phyloP scores from a whole-genome alignment of 2,113 vertebrate species.

The Monopterus albus region DNA sequence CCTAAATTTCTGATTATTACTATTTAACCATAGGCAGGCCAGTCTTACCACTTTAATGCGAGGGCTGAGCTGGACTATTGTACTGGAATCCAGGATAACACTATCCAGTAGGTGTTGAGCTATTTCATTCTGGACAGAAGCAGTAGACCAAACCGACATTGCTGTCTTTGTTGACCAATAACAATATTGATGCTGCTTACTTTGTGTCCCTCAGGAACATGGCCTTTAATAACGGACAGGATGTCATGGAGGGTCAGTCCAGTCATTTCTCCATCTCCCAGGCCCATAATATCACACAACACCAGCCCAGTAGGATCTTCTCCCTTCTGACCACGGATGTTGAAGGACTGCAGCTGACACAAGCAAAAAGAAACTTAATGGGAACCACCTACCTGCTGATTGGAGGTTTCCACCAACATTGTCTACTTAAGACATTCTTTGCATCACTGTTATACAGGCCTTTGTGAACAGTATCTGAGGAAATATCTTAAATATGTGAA shows the following conservation, averaged over 20 bases:
- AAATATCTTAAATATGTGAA: too few species aligned
- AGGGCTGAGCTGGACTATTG: too few species aligned
- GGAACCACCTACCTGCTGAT: neutral
- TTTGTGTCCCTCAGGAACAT: constrained; percentile 78
- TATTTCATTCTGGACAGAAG: too few species aligned
- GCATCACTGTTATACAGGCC: too few species aligned
- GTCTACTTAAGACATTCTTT: neutral
- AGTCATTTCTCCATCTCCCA: constrained; percentile 58
- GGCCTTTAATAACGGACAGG: constrained; percentile 76
- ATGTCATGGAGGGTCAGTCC: constrained; percentile 76
- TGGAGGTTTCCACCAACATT: neutral
- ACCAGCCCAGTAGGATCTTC: constrained; percentile 45
- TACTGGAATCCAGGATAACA: too few species aligned
- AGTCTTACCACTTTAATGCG: too few species aligned
- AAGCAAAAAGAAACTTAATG: neutral
- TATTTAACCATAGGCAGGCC: too few species aligned
- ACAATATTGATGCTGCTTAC: constrained; percentile 36
- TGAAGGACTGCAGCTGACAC: constrained; percentile 74
- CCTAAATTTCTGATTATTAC: too few species aligned
- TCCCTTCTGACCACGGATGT: constrained; percentile 40
- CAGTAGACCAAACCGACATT: too few species aligned
- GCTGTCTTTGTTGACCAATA: too few species aligned
- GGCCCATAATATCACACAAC: constrained; percentile 76
- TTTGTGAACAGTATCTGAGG: too few species aligned
- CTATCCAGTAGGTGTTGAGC: too few species aligned